Conservation (phyloP, 2,797 vertebrate genomes). For the Bradypodion pumilum region DNA sequence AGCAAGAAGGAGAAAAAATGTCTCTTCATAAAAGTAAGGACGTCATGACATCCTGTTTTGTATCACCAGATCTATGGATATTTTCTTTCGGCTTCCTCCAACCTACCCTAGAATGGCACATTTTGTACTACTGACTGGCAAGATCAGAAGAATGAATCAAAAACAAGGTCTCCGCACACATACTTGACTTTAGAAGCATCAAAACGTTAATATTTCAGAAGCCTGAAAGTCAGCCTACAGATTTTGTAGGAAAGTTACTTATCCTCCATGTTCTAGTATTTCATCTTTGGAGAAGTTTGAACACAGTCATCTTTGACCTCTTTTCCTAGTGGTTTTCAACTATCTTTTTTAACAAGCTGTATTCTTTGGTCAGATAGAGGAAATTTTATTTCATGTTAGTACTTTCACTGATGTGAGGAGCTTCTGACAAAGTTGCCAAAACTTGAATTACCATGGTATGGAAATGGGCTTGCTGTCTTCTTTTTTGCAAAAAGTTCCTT, state of each 20-base stretch:
- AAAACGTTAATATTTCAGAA: slow-evolving; percentile 32
- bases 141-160: slow-evolving; percentile 20
- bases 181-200: not conserved
- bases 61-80: not conserved
- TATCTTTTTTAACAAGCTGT: slow-evolving; percentile 33
- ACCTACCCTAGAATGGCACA: not conserved
- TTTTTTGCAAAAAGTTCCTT: slow-evolving; percentile 42
- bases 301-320: slow-evolving; percentile 19
- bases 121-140: not conserved
- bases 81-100: not conserved
- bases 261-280: slow-evolving; percentile 29
- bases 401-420: slow-evolving; percentile 17
- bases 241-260: not conserved
- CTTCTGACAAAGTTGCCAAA: slow-evolving; percentile 46
- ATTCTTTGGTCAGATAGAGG: slow-evolving; percentile 26
- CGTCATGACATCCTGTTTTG: not conserved
- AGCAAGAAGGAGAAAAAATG: not conserved
- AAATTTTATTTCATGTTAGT: slow-evolving; percentile 16
- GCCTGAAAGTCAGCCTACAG: slow-evolving; percentile 25
- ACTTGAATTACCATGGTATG: slow-evolving; percentile 16
- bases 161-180: not conserved
- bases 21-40: not conserved
- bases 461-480: not conserved
- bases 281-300: not conserved
- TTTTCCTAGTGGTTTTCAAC: slow-evolving; percentile 19